These are phyloP conservation scores for Stenoptilia bipunctidactyla DNA, from an alignment of 2,888 invertebrate species.

Conservation along the genomic window DNA sequence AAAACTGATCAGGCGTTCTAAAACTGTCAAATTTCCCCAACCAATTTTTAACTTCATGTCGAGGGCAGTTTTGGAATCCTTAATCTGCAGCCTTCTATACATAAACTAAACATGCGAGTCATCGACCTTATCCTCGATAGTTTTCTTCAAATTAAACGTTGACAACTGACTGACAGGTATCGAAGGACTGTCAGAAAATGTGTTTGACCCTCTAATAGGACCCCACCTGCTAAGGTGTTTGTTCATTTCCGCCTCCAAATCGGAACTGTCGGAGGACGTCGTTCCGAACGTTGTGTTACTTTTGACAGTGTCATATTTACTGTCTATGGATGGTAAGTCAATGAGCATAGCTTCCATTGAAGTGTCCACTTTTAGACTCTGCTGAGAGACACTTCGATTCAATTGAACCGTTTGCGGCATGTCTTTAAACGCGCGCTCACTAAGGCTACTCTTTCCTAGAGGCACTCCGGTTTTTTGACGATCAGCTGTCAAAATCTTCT, in stretches of 20 bases:
- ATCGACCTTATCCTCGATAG: slow-evolving; percentile 25
- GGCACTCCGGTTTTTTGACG: slow-evolving; percentile 19
- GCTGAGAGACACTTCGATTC: slow-evolving; percentile 48
- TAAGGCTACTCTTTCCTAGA: slow-evolving; percentile 40
- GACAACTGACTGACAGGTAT: slow-evolving; percentile 53
- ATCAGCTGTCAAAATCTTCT: slow-evolving; percentile 15
- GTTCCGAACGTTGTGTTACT: slow-evolving; percentile 30
- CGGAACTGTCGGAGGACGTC: slow-evolving; percentile 23
- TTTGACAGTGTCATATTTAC: slow-evolving; percentile 31
- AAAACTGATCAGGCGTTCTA: no score
- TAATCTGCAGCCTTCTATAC: no score
- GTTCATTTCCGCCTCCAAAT: slow-evolving; percentile 18
- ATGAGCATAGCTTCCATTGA: slow-evolving; percentile 55
- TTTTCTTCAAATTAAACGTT: slow-evolving; percentile 40
- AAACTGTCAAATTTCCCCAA: no score
- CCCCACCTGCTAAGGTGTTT: slow-evolving; percentile 58
- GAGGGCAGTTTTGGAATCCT: no score
- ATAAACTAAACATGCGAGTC: slow-evolving; percentile 22
- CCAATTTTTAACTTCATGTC: no score
- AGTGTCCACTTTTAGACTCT: slow-evolving; percentile 49
- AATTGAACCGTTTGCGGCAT: slow-evolving; percentile 16
- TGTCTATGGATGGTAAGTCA: slow-evolving; percentile 40
- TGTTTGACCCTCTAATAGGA: slow-evolving; percentile 61
- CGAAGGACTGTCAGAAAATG: slow-evolving; percentile 36
- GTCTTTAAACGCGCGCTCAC: slow-evolving; percentile 33